Conservation (phyloP, 2,888 invertebrate genomes). For the Xylocampa areola region DNA sequence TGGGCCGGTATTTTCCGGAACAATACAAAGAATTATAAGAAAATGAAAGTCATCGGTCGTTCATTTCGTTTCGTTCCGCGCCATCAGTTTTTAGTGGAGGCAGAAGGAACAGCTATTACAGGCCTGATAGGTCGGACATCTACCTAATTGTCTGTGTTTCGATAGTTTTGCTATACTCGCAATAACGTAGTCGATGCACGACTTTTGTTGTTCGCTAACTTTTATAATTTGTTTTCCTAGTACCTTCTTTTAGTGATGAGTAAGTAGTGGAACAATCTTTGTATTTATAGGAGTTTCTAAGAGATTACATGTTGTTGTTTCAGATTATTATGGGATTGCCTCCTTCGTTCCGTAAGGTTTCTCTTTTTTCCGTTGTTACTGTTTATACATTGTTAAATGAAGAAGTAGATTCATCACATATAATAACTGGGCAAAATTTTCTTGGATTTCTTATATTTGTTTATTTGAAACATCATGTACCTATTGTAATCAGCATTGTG, state of each 20-base stretch:
- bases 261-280: slow-evolving; percentile 45
- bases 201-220: slow-evolving; percentile 47
- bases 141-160: slow-evolving; percentile 69
- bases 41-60: slow-evolving; percentile 85
- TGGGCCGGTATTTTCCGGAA: slow-evolving; percentile 71
- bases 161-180: slow-evolving; percentile 54
- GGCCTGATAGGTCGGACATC: slow-evolving; percentile 70
- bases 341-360: slow-evolving; percentile 10
- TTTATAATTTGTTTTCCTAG: slow-evolving; percentile 48
- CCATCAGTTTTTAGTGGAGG: slow-evolving; percentile 80
- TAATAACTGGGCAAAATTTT: no score
- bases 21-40: slow-evolving; percentile 80
- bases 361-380: slow-evolving; percentile 24
- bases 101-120: slow-evolving; percentile 71
- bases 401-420: slow-evolving; percentile 1
- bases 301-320: slow-evolving; percentile 47
- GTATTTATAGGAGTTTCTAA: slow-evolving; percentile 42
- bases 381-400: slow-evolving; percentile 13
- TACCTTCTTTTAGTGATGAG: slow-evolving; percentile 39
- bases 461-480: background rate
- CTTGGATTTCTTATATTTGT: no score
- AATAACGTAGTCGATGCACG: slow-evolving; percentile 41
- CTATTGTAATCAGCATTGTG: background rate
- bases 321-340: slow-evolving; percentile 44
- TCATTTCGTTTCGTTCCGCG: slow-evolving; percentile 82